Evolutionary conservation across 2,113 vertebrate genomes (phyloP).

Genomic region (Australoheros scitulus): DNA sequence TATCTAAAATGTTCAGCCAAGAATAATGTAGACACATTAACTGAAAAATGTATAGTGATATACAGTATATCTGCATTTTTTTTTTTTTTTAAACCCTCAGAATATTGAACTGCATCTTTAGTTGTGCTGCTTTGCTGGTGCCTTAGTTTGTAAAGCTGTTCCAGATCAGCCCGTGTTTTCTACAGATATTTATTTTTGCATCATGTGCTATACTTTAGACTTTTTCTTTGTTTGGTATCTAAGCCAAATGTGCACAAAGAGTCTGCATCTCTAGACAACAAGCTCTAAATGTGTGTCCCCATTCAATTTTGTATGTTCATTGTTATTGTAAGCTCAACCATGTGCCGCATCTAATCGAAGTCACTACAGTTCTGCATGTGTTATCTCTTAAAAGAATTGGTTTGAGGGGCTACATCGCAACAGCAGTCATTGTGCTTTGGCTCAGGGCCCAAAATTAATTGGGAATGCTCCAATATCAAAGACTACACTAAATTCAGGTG

Average conservation of each 20-base stretch:
- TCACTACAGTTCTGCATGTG: neutral
- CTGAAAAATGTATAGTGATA: neutral
- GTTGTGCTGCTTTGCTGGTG: slow-evolving; percentile 49
- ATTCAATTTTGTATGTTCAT: neutral
- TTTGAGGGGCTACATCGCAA: neutral
- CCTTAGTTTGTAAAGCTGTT: slow-evolving; percentile 59
- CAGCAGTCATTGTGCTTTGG: neutral
- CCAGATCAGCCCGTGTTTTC: slow-evolving; percentile 28
- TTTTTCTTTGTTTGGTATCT: neutral
- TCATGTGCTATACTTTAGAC: neutral
- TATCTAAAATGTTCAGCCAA: neutral
- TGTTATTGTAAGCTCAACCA: neutral
- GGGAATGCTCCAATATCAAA: neutral
- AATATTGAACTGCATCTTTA: neutral
- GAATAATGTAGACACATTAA: neutral
- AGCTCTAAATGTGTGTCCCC: neutral
- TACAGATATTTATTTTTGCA: slow-evolving; percentile 31
- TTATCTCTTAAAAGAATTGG: neutral
- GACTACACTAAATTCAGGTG: neutral
- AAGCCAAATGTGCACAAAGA: neutral
- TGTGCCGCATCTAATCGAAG: neutral
- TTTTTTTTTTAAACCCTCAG: neutral
- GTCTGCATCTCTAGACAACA: neutral
- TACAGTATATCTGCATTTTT: neutral
- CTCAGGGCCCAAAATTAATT: neutral